These are phyloP conservation scores for Apotomis betuletana DNA, from an alignment of 2,888 invertebrate genomes.

Conservation along the genomic window DNA sequence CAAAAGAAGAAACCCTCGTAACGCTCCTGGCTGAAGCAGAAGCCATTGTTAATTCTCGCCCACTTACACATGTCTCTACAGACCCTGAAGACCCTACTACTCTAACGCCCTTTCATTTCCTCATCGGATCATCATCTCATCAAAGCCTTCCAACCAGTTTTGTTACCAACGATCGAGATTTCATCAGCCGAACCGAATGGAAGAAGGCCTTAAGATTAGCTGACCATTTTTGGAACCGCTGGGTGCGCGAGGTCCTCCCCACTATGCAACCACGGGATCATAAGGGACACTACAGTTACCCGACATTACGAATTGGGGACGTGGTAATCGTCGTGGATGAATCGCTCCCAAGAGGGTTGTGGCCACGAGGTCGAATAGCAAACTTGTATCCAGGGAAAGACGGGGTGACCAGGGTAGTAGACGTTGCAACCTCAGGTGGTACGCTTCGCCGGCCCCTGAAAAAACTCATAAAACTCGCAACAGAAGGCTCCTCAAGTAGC, in stretches of 20 bases:
- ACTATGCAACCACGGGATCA: not conserved
- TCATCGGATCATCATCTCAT: constrained; percentile 4
- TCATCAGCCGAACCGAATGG: constrained; percentile 17
- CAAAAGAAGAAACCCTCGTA: not conserved
- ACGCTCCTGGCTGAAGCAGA: constrained; percentile 42
- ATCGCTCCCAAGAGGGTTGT: not conserved
- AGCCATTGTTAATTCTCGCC: constrained; percentile 36
- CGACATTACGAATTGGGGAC: not conserved
- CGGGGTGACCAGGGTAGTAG: constrained; percentile 3
- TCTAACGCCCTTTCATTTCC: constrained; percentile 14
- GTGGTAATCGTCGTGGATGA: not conserved
- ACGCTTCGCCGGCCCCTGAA: not conserved
- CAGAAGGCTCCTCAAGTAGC: not conserved
- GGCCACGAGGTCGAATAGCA: not conserved
- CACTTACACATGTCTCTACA: constrained; percentile 35
- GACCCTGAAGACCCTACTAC: constrained; percentile 27
- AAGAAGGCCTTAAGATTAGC: constrained; percentile 4
- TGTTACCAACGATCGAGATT: not conserved
- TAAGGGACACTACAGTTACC: not conserved
- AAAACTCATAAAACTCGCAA: not conserved
- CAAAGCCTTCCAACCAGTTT: not conserved
- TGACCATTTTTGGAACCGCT: constrained; percentile 5
- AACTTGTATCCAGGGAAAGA: not conserved
- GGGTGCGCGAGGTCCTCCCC: not conserved
- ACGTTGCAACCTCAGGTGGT: not conserved